Percentiles rank a stretch among this genome's conserved stretches.
Conservation (phyloP, 2,797 vertebrate species). For the Centropyge bicolor region DNA sequence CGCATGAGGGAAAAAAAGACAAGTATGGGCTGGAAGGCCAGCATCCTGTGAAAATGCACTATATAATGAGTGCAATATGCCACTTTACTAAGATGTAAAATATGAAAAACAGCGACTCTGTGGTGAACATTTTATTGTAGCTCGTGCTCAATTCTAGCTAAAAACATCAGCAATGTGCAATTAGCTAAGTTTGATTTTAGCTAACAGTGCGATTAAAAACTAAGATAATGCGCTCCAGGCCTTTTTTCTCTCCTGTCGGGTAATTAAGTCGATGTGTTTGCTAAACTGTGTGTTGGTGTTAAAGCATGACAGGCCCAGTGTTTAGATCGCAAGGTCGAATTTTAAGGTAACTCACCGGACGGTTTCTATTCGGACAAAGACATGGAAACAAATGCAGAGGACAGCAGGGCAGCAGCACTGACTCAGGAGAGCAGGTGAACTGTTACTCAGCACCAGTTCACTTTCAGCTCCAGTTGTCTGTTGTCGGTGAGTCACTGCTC, state of each 20-base stretch:
- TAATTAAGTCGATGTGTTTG: not conserved
- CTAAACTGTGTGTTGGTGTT: not conserved
- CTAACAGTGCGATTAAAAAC: not conserved
- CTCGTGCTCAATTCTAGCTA: not conserved
- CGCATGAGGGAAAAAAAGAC: not conserved
- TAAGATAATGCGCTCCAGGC: not conserved
- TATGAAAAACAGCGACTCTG: not conserved
- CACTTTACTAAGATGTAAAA: not conserved
- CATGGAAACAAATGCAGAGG: slow-evolving; percentile 19
- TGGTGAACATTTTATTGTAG: not conserved
- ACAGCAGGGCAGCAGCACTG: slow-evolving; percentile 20
- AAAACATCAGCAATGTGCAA: not conserved
- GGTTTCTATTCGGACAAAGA: slow-evolving; percentile 60
- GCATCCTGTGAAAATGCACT: not conserved
- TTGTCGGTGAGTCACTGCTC: not conserved
- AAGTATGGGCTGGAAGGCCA: not conserved
- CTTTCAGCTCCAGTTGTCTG: not conserved
- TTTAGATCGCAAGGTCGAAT: not conserved
- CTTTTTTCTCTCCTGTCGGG: not conserved
- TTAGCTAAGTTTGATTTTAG: not conserved
- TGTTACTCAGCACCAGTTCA: not conserved
- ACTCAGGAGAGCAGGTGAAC: slow-evolving; percentile 1
- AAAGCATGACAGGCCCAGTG: not conserved
- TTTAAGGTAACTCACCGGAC: slow-evolving; percentile 61
- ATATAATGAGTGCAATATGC: not conserved